Percentiles rank a stretch among this genome's conserved stretches.
Evolutionary conservation across 2,113 vertebrate genomes (phyloP).

Genomic region (Anas platyrhynchos): DNA sequence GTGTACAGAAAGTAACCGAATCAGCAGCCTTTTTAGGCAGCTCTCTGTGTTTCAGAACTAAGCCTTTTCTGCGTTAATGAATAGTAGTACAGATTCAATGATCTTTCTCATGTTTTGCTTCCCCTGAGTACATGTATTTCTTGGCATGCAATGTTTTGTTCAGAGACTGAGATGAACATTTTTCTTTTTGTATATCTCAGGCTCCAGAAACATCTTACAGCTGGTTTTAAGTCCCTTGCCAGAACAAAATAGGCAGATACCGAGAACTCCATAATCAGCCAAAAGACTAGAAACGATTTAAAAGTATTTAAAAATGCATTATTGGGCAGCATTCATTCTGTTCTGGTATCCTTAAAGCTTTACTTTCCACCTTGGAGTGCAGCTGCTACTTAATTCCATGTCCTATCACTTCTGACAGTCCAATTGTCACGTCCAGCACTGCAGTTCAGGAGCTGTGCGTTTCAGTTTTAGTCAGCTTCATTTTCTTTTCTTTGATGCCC

Average conservation of each 20-base stretch:
- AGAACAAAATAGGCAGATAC: neutral
- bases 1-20: rapidly evolving
- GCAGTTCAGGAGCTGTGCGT: neutral
- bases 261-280: neutral
- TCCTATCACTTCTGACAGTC: neutral
- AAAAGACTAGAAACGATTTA: neutral
- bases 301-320: neutral
- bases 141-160: neutral
- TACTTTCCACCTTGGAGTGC: neutral
- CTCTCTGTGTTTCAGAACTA: neutral
- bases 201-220: neutral
- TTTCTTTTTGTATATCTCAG: neutral
- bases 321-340: neutral
- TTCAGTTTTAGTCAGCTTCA: neutral
- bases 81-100: neutral
- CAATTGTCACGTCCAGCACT: neutral
- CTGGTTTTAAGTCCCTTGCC: neutral
- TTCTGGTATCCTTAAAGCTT: neutral
- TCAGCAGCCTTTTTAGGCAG: neutral
- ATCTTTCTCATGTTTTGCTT: neutral
- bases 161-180: neutral
- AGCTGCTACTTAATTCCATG: neutral
- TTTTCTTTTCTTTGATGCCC: neutral
- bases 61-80: neutral
- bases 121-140: rapidly evolving